Evolutionary conservation across 2,113 vertebrate species (phyloP).

Genomic region (Anser brachyrhynchus): DNA sequence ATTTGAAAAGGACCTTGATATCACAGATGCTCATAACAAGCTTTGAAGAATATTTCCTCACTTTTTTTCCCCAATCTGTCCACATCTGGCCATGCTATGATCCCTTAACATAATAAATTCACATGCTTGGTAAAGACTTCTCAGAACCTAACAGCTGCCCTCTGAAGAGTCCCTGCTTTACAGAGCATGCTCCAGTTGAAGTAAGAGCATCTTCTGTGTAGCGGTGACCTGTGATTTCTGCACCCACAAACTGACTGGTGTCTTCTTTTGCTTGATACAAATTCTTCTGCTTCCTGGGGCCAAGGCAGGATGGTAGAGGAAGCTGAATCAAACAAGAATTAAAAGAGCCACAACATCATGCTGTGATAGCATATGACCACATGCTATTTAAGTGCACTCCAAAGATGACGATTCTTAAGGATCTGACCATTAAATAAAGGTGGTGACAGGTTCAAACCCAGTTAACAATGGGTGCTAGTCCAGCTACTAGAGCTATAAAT

Average conservation of each 20-base stretch:
- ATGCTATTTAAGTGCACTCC: neutral
- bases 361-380: neutral
- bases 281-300: neutral
- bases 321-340: neutral
- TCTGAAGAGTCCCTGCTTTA: neutral
- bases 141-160: neutral
- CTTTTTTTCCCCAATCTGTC: neutral
- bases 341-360: neutral
- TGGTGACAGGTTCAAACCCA: neutral
- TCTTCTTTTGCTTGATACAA: neutral
- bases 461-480: neutral
- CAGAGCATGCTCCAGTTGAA: neutral
- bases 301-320: neutral
- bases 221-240: neutral
- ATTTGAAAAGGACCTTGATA: neutral
- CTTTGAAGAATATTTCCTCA: neutral
- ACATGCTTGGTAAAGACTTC: neutral
- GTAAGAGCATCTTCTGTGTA: neutral
- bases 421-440: neutral
- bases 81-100: neutral
- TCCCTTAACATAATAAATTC: neutral
- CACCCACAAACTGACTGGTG: neutral
- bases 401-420: neutral
- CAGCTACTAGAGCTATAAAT: neutral
- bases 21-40: neutral